These are phyloP conservation scores for Dorcus hopei DNA, from an alignment of 2,888 invertebrate genomes.

Conservation along the genomic window DNA sequence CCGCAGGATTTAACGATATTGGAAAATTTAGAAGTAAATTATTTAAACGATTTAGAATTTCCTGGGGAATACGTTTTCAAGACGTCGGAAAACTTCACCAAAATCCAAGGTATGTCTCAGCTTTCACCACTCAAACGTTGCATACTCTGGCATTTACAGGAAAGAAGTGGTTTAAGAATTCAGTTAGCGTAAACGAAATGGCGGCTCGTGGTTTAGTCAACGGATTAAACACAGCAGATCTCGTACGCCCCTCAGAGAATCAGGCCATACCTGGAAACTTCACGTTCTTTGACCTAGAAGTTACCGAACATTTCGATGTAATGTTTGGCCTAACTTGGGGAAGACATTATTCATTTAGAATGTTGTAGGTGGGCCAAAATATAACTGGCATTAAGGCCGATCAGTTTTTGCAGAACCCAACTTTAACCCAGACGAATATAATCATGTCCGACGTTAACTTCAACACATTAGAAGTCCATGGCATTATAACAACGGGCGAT, in stretches of 20 bases:
- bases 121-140: background rate
- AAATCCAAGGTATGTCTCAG: slow-evolving; percentile 43
- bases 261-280: slow-evolving; percentile 50
- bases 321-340: background rate
- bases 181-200: slow-evolving; percentile 43
- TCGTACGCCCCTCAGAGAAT: slow-evolving; percentile 49
- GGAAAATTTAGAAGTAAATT: slow-evolving; percentile 37
- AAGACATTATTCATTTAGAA: background rate
- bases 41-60: slow-evolving; percentile 53
- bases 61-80: slow-evolving; percentile 53
- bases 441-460: slow-evolving; percentile 52
- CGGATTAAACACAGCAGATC: slow-evolving; percentile 47
- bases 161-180: slow-evolving; percentile 50
- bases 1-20: slow-evolving; percentile 48
- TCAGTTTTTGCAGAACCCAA: slow-evolving; percentile 50
- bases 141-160: slow-evolving; percentile 28
- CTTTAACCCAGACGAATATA: slow-evolving; percentile 46
- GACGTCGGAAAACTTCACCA: slow-evolving; percentile 36
- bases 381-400: slow-evolving; percentile 47
- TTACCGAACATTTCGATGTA: slow-evolving; percentile 53
- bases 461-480: slow-evolving; percentile 51
- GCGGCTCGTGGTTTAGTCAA: slow-evolving; percentile 49
- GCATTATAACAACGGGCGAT: slow-evolving; percentile 50
- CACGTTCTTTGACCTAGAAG: slow-evolving; percentile 54
- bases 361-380: slow-evolving; percentile 51